These are phyloP conservation scores for Chondrosia reniformis DNA, from an alignment of 37 sponge, comb jelly and placozoan species.

Conservation along the genomic window DNA sequence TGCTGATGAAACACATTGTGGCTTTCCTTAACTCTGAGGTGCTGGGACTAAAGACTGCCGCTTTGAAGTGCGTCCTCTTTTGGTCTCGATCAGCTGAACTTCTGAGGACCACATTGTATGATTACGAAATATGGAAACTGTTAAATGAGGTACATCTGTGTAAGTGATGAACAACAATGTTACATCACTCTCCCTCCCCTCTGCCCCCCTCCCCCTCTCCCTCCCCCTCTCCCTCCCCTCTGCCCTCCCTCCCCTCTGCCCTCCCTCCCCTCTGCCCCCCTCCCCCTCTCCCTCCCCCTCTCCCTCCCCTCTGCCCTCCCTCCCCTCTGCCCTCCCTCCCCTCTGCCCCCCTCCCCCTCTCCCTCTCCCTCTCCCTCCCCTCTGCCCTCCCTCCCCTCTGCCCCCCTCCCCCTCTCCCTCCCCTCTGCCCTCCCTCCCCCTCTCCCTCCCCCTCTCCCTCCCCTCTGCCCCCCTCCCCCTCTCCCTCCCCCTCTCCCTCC, in stretches of 20 bases:
- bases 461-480: background rate
- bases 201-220: background rate
- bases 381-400: background rate
- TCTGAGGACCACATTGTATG: conserved; percentile 10
- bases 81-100: conserved; percentile 17
- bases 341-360: background rate
- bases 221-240: background rate
- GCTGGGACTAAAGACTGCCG: background rate
- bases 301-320: background rate
- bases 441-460: background rate
- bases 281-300: background rate
- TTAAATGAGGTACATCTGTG: conserved; percentile 4
- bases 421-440: background rate
- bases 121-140: background rate
- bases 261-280: background rate
- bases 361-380: background rate
- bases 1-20: conserved; percentile 3
- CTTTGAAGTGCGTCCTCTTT: conserved; percentile 21
- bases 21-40: conserved; percentile 5
- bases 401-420: background rate
- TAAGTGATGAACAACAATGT: background rate
- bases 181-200: background rate
- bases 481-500: background rate
- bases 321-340: background rate
- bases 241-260: background rate